These are phyloP conservation scores for Camelus dromedarius DNA, from an alignment of 2,113 vertebrate genomes.

Conservation along the genomic window DNA sequence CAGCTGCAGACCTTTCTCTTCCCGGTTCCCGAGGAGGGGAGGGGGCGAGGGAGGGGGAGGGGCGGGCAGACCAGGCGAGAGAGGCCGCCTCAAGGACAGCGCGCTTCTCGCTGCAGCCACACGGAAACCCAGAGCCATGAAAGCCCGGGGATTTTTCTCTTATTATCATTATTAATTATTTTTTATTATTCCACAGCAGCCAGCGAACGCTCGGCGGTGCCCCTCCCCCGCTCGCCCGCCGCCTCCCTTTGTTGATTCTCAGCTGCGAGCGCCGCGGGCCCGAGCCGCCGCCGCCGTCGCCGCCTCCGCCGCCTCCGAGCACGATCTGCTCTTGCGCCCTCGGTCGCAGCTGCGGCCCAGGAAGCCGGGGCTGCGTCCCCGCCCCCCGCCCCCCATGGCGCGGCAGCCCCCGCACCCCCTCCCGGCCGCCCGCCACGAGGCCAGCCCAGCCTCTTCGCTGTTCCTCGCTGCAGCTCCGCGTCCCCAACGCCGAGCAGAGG, in stretches of 20 bases:
- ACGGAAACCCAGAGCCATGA: slow-evolving; percentile 78
- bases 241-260: slow-evolving; percentile 83
- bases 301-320: slow-evolving; percentile 63
- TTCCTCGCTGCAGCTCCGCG: slow-evolving; percentile 63
- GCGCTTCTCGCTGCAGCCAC: slow-evolving; percentile 79
- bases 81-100: slow-evolving; percentile 86
- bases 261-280: slow-evolving; percentile 78
- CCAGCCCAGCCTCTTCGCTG: slow-evolving; percentile 50
- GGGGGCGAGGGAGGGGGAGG: slow-evolving; percentile 64
- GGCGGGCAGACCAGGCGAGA: slow-evolving; percentile 72
- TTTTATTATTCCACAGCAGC: slow-evolving; percentile 84
- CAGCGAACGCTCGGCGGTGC: slow-evolving; percentile 75
- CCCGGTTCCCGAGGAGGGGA: slow-evolving; percentile 83
- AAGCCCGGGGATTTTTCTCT: slow-evolving; percentile 81
- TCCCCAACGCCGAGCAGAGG: slow-evolving; percentile 56
- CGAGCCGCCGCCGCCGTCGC: slow-evolving; percentile 26
- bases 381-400: slow-evolving; percentile 63
- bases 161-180: slow-evolving; percentile 86
- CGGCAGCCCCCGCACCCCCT: slow-evolving; percentile 25
- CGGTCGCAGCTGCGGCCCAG: slow-evolving; percentile 82
- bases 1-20: slow-evolving; percentile 89
- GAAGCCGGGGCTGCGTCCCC: slow-evolving; percentile 67
- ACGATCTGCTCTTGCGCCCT: slow-evolving; percentile 83
- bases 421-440: slow-evolving; percentile 34
- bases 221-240: slow-evolving; percentile 68